Conservation (phyloP, 37 sponge, comb jelly and placozoan species). For the Geodia barretti region DNA sequence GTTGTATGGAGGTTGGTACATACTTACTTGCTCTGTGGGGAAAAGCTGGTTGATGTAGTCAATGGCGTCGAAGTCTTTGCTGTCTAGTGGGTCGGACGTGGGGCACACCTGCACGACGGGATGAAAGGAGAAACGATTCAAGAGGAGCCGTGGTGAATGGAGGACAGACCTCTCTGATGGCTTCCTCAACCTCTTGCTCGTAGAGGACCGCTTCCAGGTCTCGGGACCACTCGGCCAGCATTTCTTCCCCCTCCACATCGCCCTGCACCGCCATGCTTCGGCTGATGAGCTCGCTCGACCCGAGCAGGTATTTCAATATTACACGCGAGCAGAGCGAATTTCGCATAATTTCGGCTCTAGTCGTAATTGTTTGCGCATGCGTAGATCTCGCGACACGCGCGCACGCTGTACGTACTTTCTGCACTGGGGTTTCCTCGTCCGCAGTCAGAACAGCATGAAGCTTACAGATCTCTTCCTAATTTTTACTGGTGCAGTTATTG, state of each 20-base stretch:
- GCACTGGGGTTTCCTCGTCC: too few species aligned
- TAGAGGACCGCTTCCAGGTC: conserved; percentile 59
- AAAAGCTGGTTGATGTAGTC: conserved; percentile 97
- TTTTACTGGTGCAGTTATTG: too few species aligned
- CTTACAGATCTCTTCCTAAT: too few species aligned
- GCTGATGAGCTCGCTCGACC: too few species aligned
- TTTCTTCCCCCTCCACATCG: conserved; percentile 2
- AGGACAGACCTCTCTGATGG: conserved; percentile 71
- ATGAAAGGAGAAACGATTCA: not conserved
- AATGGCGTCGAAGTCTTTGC: conserved; percentile 86
- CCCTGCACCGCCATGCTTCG: not conserved
- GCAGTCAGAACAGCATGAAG: too few species aligned
- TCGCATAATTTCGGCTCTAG: too few species aligned
- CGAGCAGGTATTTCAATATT: not conserved
- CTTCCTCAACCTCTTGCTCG: conserved; percentile 71
- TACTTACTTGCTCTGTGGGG: conserved; percentile 92
- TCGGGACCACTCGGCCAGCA: conserved; percentile 46
- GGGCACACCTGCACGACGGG: conserved; percentile 79
- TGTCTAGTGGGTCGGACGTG: conserved; percentile 84
- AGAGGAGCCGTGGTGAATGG: not conserved
- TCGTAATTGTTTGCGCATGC: too few species aligned
- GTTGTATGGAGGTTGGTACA: not conserved
- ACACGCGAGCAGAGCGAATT: not conserved
- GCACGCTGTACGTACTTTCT: too few species aligned
- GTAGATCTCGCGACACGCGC: too few species aligned